Percentiles rank a stretch among this genome's conserved stretches.
Evolutionary conservation across 2,888 invertebrate genomes (phyloP).

Genomic region (Nomada hirtipes): DNA sequence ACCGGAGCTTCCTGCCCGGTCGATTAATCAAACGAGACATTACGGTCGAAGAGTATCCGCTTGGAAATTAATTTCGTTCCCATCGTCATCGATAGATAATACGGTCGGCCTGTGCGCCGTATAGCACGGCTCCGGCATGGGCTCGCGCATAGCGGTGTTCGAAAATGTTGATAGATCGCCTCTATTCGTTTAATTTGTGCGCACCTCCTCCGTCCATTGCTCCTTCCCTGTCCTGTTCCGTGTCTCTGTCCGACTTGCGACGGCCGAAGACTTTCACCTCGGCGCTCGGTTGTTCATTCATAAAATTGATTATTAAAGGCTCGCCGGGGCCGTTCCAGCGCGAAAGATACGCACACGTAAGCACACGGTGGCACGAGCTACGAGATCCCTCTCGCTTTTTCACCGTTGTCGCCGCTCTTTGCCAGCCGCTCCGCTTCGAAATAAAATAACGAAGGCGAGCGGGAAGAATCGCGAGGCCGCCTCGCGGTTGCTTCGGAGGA

Average conservation of each 20-base stretch:
- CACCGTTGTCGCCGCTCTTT: conserved; percentile 26
- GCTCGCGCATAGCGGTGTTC: conserved; percentile 1
- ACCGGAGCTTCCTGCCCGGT: conserved; percentile 18
- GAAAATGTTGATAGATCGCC: conserved; percentile 40
- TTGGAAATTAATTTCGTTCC: conserved; percentile 37
- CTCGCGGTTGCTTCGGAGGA: background rate
- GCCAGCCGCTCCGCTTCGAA: background rate
- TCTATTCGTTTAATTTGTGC: conserved; percentile 41
- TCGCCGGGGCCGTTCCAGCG: conserved; percentile 58
- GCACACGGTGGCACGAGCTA: conserved; percentile 65
- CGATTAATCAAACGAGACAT: conserved; percentile 43
- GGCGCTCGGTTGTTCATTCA: conserved; percentile 78
- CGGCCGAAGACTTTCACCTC: conserved; percentile 77
- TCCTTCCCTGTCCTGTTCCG: background rate
- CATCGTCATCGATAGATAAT: conserved; percentile 7
- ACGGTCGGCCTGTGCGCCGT: background rate
- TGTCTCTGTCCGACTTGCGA: conserved; percentile 20
- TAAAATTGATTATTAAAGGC: conserved; percentile 79
- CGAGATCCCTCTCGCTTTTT: conserved; percentile 51
- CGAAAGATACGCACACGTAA: conserved; percentile 58
- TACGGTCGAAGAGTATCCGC: conserved; percentile 30
- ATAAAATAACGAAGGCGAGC: conserved; percentile 26
- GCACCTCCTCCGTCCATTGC: background rate
- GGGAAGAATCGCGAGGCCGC: background rate
- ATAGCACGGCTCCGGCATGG: background rate